phyloP scores from a whole-genome alignment of 2,113 vertebrate genomes.

The Neolamprologus brichardi region DNA sequence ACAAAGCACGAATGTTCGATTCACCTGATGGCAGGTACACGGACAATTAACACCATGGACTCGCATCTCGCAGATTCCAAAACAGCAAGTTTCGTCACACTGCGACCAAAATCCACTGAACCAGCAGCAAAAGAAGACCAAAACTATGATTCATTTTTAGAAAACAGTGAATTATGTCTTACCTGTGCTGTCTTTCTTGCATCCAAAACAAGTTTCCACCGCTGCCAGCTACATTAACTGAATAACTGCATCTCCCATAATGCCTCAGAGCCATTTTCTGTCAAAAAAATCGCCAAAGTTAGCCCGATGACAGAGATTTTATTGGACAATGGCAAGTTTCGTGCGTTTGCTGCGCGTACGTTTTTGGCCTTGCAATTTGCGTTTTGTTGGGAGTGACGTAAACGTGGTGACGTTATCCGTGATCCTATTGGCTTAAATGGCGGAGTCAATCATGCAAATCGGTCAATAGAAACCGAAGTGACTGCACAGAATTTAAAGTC shows the following conservation, averaged over 20 bases:
- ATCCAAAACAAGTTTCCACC: not conserved
- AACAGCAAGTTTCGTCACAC: not conserved
- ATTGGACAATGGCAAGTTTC: accelerated
- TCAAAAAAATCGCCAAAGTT: not conserved
- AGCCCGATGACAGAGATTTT: not conserved
- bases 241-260: not conserved
- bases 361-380: not conserved
- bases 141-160: not conserved
- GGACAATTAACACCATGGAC: not conserved
- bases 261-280: not conserved
- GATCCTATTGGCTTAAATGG: not conserved
- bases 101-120: accelerated
- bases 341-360: accelerated
- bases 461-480: not conserved
- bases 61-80: not conserved
- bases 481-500: not conserved
- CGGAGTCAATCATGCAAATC: not conserved
- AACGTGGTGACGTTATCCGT: not conserved
- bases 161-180: not conserved
- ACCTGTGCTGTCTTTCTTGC: not conserved
- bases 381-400: not conserved
- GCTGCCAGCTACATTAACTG: not conserved
- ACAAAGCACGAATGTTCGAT: not conserved
- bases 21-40: not conserved
- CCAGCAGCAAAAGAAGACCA: not conserved